Percentiles rank a stretch among this genome's conserved stretches.
Conservation (phyloP, 2,113 vertebrate genomes). For the Mormyrus iriodes region DNA sequence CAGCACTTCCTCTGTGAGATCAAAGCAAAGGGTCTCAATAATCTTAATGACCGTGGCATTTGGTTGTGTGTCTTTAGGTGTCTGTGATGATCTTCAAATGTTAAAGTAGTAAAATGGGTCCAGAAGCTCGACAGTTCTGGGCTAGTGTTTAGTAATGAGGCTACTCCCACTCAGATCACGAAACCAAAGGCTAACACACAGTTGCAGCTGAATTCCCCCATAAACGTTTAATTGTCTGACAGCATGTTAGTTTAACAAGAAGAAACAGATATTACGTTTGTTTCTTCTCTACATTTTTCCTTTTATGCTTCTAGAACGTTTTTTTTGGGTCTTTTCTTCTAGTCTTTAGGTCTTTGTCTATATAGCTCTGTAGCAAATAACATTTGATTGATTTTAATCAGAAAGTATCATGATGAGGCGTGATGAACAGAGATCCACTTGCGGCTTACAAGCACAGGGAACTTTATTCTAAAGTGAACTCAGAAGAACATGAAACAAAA, state of each 20-base stretch:
- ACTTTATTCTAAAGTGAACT: not conserved
- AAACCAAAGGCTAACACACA: not conserved
- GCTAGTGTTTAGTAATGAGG: not conserved
- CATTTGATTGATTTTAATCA: not conserved
- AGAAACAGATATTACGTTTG: not conserved
- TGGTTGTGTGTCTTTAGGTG: not conserved
- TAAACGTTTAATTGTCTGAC: not conserved
- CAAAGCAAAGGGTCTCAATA: not conserved
- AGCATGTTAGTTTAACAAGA: not conserved
- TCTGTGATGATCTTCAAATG: constrained; percentile 4
- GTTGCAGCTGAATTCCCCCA: not conserved
- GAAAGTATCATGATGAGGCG: not conserved
- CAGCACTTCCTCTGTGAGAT: not conserved
- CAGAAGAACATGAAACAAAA: not conserved
- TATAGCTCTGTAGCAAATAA: not conserved
- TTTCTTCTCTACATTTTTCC: not conserved
- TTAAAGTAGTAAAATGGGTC: not conserved
- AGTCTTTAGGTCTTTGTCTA: not conserved
- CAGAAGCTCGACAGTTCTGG: not conserved
- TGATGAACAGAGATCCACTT: not conserved
- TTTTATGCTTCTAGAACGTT: not conserved
- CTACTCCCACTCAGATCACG: not conserved
- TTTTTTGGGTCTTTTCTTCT: not conserved
- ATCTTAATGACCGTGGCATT: constrained; percentile 8
- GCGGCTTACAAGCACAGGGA: not conserved